A percentile compares a stretch with the other conserved stretches of the same genome.
Conservation (phyloP, 1,140 invertebrate genomes). For the Mycetomoellerius zeteki region DNA sequence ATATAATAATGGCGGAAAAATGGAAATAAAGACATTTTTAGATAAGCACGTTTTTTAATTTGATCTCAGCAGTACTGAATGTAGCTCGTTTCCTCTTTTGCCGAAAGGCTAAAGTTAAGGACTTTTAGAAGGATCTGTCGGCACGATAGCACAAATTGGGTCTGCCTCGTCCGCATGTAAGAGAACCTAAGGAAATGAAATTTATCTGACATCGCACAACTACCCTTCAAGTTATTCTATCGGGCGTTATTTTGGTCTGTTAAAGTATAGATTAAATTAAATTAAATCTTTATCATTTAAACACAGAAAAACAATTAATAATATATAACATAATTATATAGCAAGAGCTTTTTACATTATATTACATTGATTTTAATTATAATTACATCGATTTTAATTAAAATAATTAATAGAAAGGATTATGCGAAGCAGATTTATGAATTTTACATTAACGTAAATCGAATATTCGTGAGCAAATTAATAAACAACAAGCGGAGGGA, state of each 20-base stretch:
- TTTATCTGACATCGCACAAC: constrained; percentile 13
- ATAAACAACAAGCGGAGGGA: not conserved
- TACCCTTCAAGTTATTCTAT: constrained; percentile 11
- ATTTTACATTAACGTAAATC: not conserved
- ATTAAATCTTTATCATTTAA: not conserved
- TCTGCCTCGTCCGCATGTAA: constrained; percentile 22
- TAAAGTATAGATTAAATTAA: not conserved
- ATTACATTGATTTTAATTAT: not conserved
- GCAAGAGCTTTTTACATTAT: not conserved
- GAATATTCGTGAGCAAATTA: not conserved
- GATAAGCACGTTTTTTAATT: not conserved
- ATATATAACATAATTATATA: not conserved
- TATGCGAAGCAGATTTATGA: not conserved
- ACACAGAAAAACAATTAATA: not conserved
- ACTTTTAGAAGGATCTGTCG: constrained; percentile 34
- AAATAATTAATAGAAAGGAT: not conserved
- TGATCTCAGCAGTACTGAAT: not conserved
- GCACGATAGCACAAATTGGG: constrained; percentile 49
- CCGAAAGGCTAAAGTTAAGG: constrained; percentile 35
- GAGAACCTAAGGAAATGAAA: constrained; percentile 30
- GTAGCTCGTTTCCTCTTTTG: not conserved
- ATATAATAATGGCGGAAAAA: not conserved
- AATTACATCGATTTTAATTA: not conserved
- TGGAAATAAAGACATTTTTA: not conserved
- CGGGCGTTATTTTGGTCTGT: constrained; percentile 1